phyloP scores from a whole-genome alignment of 2,797 vertebrate species.

The Anguilla megastoma region DNA sequence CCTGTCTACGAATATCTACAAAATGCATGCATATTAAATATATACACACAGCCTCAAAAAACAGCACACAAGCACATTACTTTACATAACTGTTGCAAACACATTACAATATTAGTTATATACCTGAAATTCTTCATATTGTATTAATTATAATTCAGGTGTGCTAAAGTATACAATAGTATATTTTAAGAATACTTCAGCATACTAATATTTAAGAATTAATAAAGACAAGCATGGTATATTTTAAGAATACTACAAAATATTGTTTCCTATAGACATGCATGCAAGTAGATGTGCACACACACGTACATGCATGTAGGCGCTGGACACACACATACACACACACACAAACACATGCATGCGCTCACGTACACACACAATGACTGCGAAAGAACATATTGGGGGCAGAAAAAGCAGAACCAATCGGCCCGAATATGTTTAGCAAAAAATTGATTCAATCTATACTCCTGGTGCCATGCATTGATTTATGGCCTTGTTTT shows the following conservation, averaged over 20 bases:
- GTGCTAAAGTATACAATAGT: too few relatives aligned
- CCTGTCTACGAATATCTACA: neutral
- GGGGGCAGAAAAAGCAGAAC: slow-evolving; percentile 57
- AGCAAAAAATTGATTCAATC: slow-evolving; percentile 67
- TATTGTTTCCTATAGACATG: neutral
- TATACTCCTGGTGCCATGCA: slow-evolving; percentile 61
- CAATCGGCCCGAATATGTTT: slow-evolving; percentile 57
- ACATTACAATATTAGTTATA: neutral
- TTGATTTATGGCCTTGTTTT: slow-evolving; percentile 76
- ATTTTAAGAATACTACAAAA: too few relatives aligned
- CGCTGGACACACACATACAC: neutral
- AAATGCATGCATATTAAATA: neutral
- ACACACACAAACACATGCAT: neutral
- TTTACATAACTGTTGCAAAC: neutral
- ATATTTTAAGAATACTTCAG: too few relatives aligned
- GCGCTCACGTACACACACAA: slow-evolving; percentile 11
- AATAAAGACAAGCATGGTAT: too few relatives aligned
- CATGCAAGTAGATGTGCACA: neutral
- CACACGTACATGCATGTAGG: neutral
- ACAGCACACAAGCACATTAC: neutral
- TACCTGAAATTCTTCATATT: neutral
- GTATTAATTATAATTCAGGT: neutral
- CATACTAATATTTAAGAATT: too few relatives aligned
- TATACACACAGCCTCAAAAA: neutral
- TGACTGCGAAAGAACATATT: slow-evolving; percentile 60